A percentile compares a stretch with the other conserved stretches of the same genome.
These are phyloP conservation scores for Oophaga pumilio DNA, from an alignment of 2,113 vertebrate species.

Conservation along the genomic window DNA sequence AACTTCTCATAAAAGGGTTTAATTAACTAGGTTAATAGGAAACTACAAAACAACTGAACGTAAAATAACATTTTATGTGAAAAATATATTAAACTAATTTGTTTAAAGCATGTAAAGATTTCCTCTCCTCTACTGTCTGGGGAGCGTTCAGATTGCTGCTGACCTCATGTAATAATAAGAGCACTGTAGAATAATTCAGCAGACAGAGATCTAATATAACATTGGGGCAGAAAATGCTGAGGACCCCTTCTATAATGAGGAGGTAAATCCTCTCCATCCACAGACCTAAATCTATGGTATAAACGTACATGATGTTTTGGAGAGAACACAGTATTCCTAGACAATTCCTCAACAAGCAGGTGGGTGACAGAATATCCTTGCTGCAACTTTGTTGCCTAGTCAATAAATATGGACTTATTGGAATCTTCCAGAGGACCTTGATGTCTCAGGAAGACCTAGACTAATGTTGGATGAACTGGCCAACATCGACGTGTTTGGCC, in stretches of 20 bases:
- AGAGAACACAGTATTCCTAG: no score
- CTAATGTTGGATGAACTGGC: no score
- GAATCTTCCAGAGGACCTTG: no score
- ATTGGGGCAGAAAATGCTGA: not conserved
- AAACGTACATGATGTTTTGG: no score
- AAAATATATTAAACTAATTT: constrained; percentile 18
- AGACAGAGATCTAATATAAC: not conserved
- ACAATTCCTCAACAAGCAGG: no score
- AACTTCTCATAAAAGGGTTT: not conserved
- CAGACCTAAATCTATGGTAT: no score
- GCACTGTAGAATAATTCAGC: not conserved
- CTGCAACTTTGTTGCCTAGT: no score
- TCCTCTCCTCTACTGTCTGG: not conserved
- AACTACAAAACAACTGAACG: not conserved
- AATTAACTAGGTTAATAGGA: not conserved
- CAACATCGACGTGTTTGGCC: no score
- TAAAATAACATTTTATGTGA: not conserved
- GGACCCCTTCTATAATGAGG: not conserved
- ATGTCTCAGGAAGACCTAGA: no score
- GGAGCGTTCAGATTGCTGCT: not conserved
- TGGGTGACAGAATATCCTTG: no score
- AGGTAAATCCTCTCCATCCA: not conserved
- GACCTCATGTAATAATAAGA: not conserved
- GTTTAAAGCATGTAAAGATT: not conserved
- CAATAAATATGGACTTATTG: no score